Percentiles rank a stretch among this genome's conserved stretches.
These are phyloP conservation scores for Copsychus sechellarum DNA, from an alignment of 2,113 vertebrate species.

Conservation along the genomic window DNA sequence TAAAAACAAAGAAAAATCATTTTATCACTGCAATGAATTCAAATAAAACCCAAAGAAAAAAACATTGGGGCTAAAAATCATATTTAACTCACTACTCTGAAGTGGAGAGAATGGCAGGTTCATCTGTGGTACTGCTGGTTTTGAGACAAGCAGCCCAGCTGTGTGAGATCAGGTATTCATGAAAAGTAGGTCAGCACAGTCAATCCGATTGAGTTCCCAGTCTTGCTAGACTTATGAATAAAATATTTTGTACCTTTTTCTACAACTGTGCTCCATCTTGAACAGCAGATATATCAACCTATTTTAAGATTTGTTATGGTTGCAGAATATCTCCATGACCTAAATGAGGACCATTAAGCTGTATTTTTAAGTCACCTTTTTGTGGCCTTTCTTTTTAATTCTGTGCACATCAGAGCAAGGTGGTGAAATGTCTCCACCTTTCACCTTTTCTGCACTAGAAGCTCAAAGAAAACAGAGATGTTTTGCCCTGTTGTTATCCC, in stretches of 20 bases:
- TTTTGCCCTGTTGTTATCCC: background rate
- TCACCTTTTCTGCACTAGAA: background rate
- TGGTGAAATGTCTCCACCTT: background rate
- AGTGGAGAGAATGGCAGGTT: background rate
- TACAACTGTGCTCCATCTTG: background rate
- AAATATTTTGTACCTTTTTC: constrained; percentile 35
- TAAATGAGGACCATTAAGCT: background rate
- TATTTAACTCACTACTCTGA: background rate
- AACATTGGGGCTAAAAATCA: background rate
- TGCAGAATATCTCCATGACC: background rate
- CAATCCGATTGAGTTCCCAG: background rate
- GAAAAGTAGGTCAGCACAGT: constrained; percentile 42
- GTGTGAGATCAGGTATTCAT: constrained; percentile 16
- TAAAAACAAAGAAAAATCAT: background rate
- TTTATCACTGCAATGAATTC: background rate
- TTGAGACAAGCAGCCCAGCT: background rate
- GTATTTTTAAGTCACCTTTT: background rate
- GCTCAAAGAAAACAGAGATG: background rate
- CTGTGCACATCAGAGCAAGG: background rate
- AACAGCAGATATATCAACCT: background rate
- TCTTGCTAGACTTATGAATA: constrained; percentile 24
- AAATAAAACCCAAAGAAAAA: background rate
- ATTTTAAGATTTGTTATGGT: background rate
- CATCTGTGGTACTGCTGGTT: background rate
- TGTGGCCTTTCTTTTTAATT: background rate